Evolutionary conservation across 2,797 vertebrate species (phyloP).

Genomic region (Fundulus diaphanus): DNA sequence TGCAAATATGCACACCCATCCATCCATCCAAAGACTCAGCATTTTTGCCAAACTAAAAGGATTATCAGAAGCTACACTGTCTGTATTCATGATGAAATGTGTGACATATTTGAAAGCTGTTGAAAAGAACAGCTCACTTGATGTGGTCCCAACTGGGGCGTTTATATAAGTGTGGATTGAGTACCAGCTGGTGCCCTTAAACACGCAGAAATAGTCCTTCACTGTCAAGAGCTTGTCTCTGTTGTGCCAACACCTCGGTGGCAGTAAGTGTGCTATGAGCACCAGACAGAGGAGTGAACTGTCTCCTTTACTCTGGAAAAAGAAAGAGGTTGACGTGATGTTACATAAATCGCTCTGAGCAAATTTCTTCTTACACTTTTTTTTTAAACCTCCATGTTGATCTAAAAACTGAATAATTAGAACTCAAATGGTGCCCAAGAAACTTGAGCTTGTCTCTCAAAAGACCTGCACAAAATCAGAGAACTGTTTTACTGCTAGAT

Average conservation of each 20-base stretch:
- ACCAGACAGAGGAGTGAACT: neutral
- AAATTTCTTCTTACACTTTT: neutral
- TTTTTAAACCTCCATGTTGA: neutral
- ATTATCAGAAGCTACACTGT: neutral
- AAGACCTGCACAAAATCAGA: neutral
- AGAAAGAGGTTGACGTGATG: neutral
- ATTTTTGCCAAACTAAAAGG: neutral
- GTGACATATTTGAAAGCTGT: neutral
- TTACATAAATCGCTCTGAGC: neutral
- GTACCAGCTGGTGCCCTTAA: conserved; percentile 2
- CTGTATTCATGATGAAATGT: neutral
- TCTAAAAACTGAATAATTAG: neutral
- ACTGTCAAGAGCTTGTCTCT: neutral
- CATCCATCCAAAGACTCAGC: neutral
- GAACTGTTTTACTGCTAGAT: neutral
- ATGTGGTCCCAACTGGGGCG: neutral
- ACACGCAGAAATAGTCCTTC: neutral
- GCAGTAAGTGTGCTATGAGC: conserved; percentile 1
- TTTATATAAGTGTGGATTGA: neutral
- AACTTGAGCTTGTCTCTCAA: neutral
- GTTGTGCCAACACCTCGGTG: neutral
- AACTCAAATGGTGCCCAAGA: neutral
- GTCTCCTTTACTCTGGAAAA: neutral
- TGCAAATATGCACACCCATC: too few relatives aligned
- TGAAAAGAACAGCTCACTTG: neutral